Evolutionary conservation across 37 sponge, comb jelly and placozoan genomes (phyloP), one percentile per base, ranked within the genome.

Genomic region (Haliclona indistincta): DNA sequence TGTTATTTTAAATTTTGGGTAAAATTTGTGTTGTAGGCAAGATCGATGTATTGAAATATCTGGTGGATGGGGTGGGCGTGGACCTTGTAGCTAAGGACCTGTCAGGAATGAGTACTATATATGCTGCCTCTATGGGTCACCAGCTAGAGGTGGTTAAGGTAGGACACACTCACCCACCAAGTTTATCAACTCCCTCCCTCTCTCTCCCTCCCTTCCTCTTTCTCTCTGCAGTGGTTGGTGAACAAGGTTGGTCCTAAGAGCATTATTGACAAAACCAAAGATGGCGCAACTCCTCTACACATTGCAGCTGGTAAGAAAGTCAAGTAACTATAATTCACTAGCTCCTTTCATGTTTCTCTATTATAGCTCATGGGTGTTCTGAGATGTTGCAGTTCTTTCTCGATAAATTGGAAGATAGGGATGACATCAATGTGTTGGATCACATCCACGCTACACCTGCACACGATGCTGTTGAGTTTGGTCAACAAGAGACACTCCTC

Each of bases 211-310:
- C n/a, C n/a, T n/a, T n/a, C n/a, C n/a, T n/a, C n/a, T n/a, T n/a
- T n/a, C n/a, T n/a, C n/a, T 58, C n/a, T 25, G 7, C 58, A 93
- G 94, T 93, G 81, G 75, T 64, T 93, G 20, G 73, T 88, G 19
- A 33, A 56, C 4, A 81, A 85, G 56, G 63, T 93, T 25, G 94
- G 86, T 32, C 67, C 82, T 13, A 65, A 70, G 40, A 52, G 39
- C 37, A 88, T 93, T 15, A 28, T 75, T 20, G 77, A 73, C 41
- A 73, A 61, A 52, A 80, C 94, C 22, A 45, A 55, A 29, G 94
- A 93, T 84, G 94, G 94, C 63, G 94, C 94, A 29, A 93, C 94
- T 42, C 89, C 85, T 13, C 69, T 93, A 1, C 94, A 93, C 76
- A 73, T 88, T 71, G 94, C 89, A 41, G 89, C 94, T 67, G 85